These are phyloP conservation scores for Psephotus haematonotus DNA, from an alignment of 2,113 vertebrate species.

Conservation along the genomic window DNA sequence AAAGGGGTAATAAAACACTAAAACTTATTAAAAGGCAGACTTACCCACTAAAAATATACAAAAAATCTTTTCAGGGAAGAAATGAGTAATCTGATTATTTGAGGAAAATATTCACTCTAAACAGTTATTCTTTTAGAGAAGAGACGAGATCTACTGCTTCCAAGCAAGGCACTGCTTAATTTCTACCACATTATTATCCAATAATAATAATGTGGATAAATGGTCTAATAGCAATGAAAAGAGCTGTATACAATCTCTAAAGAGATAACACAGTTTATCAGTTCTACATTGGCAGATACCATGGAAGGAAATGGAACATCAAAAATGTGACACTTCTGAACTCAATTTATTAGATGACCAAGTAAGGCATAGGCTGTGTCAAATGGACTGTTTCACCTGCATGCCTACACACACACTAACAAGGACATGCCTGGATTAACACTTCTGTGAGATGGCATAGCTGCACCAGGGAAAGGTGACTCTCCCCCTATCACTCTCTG, in stretches of 20 bases:
- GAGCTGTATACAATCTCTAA: neutral
- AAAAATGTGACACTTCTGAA: neutral
- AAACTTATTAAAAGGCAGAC: neutral
- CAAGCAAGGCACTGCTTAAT: neutral
- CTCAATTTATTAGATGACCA: neutral
- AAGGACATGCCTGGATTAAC: neutral
- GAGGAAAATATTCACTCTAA: neutral
- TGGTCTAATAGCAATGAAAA: neutral
- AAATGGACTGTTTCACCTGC: neutral
- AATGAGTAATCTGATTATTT: neutral
- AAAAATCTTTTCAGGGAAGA: neutral
- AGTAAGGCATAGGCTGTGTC: neutral
- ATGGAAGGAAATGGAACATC: neutral
- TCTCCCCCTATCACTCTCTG: neutral
- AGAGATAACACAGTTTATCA: neutral
- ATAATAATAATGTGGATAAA: neutral
- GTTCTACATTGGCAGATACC: neutral
- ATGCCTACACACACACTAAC: neutral
- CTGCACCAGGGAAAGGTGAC: neutral
- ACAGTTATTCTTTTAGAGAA: neutral
- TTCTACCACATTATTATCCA: neutral
- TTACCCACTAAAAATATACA: neutral
- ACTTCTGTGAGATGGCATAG: neutral
- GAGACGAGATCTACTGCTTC: neutral
- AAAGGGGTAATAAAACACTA: neutral